These are phyloP conservation scores for Typhlomys cinereus DNA, from an alignment of 2,113 vertebrate species.

Conservation along the genomic window DNA sequence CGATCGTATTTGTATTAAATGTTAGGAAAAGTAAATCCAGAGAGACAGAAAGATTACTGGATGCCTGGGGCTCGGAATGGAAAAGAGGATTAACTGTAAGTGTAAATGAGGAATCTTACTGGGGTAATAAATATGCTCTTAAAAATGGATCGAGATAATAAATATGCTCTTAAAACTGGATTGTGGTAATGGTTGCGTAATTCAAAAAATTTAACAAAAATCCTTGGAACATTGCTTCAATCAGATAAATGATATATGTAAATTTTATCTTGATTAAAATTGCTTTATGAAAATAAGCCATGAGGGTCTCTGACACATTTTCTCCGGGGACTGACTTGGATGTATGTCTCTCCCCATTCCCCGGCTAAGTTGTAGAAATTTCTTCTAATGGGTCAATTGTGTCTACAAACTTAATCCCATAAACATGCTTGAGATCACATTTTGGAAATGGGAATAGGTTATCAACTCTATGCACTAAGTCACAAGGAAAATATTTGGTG, in stretches of 20 bases:
- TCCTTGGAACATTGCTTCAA: neutral
- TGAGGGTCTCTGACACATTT: neutral
- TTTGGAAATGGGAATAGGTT: neutral
- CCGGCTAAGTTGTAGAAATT: neutral
- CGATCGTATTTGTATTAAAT: neutral
- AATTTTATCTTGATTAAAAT: neutral
- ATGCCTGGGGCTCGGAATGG: neutral
- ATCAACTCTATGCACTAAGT: neutral
- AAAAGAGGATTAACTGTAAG: neutral
- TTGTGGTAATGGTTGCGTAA: constrained; percentile 19
- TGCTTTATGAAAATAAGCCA: constrained; percentile 33
- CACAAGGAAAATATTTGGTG: neutral
- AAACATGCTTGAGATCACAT: neutral
- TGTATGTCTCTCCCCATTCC: neutral
- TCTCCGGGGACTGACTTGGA: neutral
- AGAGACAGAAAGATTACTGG: neutral
- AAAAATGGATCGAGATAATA: neutral
- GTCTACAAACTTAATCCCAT: neutral
- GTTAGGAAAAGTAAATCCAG: neutral
- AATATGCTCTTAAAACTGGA: neutral
- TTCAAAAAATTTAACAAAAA: constrained; percentile 1
- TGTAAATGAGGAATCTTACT: neutral
- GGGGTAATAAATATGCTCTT: neutral
- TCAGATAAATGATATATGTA: neutral
- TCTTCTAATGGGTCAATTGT: neutral